These are phyloP conservation scores for Hystrix brachyura DNA, from an alignment of 2,113 vertebrate species.

Conservation along the genomic window DNA sequence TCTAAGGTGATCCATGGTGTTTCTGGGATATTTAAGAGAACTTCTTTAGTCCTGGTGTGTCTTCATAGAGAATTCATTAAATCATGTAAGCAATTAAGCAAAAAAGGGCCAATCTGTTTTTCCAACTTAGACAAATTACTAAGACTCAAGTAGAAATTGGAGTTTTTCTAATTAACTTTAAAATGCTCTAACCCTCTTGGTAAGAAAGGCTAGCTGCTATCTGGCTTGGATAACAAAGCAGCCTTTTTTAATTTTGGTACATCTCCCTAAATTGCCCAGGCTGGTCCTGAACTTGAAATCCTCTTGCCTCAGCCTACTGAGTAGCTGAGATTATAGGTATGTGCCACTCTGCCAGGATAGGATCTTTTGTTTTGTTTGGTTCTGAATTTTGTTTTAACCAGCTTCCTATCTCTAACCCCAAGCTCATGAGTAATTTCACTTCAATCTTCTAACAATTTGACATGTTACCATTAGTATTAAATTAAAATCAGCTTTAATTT, in stretches of 20 bases:
- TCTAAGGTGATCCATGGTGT: slow-evolving; percentile 20
- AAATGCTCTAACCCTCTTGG: neutral
- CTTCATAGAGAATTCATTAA: slow-evolving; percentile 56
- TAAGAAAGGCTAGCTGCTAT: neutral
- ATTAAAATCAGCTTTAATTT: slow-evolving; percentile 45
- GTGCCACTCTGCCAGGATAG: neutral
- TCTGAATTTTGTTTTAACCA: neutral
- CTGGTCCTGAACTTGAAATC: neutral
- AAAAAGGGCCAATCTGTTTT: slow-evolving; percentile 43
- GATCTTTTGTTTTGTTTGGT: neutral
- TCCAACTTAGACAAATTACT: slow-evolving; percentile 49
- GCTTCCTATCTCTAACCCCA: neutral
- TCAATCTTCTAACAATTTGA: neutral
- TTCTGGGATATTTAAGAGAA: neutral
- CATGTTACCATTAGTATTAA: neutral
- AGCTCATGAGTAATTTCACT: neutral
- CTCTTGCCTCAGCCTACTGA: neutral
- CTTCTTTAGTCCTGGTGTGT: neutral
- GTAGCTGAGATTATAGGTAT: neutral
- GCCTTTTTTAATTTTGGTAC: neutral
- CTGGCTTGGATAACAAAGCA: neutral
- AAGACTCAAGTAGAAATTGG: slow-evolving; percentile 8
- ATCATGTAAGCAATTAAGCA: slow-evolving; percentile 9
- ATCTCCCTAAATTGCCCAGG: neutral
- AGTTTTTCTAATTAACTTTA: slow-evolving; percentile 40